A percentile compares a stretch with the other conserved stretches of the same genome.
Evolutionary conservation across 2,113 vertebrate genomes (phyloP).

Genomic region (Pholis gunnellus): DNA sequence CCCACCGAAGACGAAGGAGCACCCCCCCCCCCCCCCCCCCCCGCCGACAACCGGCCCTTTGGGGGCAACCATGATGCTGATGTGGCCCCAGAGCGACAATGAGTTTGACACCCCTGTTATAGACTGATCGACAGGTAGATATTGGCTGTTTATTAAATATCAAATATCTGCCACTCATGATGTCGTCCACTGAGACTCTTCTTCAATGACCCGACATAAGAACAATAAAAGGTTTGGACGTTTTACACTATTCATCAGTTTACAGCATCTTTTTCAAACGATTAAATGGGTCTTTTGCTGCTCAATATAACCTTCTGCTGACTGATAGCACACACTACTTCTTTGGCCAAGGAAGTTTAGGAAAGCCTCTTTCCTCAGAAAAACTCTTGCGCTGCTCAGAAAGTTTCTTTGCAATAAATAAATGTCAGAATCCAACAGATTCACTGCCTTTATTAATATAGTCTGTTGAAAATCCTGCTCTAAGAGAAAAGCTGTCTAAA

Average conservation of each 20-base stretch:
- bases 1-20: too few relatives aligned
- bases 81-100: too few relatives aligned
- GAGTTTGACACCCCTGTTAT: too few relatives aligned
- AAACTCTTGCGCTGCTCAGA: not conserved
- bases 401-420: conserved; percentile 1
- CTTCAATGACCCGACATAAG: not conserved
- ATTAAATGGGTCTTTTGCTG: not conserved
- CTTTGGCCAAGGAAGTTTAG: not conserved
- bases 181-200: not conserved
- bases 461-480: not conserved
- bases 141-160: conserved; percentile 34
- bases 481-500: not conserved
- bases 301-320: not conserved
- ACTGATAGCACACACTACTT: not conserved
- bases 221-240: not conserved
- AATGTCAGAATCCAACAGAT: not conserved
- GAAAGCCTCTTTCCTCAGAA: conserved; percentile 5
- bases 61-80: too few relatives aligned
- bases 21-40: too few relatives aligned
- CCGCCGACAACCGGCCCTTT: too few relatives aligned
- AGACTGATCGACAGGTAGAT: conserved; percentile 8
- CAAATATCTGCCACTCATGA: conserved; percentile 41
- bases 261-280: not conserved
- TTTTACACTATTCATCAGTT: not conserved
- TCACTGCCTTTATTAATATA: not conserved